phyloP scores from a whole-genome alignment of 2,888 invertebrate species.

The Drosophila atripex region DNA sequence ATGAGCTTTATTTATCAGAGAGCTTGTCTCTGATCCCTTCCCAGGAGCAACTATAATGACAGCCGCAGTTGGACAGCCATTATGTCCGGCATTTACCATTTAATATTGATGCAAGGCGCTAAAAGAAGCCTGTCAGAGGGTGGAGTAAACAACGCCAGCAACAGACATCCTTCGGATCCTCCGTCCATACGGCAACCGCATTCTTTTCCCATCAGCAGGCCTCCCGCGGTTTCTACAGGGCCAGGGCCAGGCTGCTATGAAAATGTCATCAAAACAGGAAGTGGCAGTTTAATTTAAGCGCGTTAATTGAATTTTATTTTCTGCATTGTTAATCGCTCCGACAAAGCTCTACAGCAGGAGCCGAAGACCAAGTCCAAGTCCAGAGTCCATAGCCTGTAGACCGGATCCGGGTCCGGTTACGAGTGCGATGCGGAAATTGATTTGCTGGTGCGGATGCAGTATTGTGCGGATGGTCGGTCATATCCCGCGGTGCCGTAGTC shows the following conservation, averaged over 20 bases:
- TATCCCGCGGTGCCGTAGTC: conserved; percentile 43
- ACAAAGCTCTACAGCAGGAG: conserved; percentile 18
- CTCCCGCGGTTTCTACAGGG: conserved; percentile 36
- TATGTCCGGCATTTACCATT: conserved; percentile 47
- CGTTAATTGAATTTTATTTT: conserved; percentile 82
- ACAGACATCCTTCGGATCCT: conserved; percentile 38
- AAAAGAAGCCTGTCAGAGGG: conserved; percentile 35
- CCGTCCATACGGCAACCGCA: conserved; percentile 28
- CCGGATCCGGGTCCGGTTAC: conserved; percentile 24
- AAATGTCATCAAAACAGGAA: conserved; percentile 81
- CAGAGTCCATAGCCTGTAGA: not conserved
- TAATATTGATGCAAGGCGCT: conserved; percentile 54
- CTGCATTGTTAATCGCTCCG: conserved; percentile 43
- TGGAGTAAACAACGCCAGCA: conserved; percentile 41
- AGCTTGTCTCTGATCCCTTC: conserved; percentile 9
- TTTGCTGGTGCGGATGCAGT: conserved; percentile 51
- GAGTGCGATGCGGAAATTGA: conserved; percentile 64
- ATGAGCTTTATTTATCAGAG: conserved; percentile 54
- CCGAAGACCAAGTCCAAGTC: conserved; percentile 19
- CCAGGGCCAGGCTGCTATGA: conserved; percentile 60
- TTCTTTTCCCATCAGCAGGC: conserved; percentile 17
- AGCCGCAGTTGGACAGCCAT: conserved; percentile 38
- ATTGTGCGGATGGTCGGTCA: conserved; percentile 38
- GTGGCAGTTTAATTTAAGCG: conserved; percentile 82
- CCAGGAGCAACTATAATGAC: conserved; percentile 34